These are phyloP conservation scores for Meteorus colon DNA, from an alignment of 2,888 invertebrate genomes.

Conservation along the genomic window DNA sequence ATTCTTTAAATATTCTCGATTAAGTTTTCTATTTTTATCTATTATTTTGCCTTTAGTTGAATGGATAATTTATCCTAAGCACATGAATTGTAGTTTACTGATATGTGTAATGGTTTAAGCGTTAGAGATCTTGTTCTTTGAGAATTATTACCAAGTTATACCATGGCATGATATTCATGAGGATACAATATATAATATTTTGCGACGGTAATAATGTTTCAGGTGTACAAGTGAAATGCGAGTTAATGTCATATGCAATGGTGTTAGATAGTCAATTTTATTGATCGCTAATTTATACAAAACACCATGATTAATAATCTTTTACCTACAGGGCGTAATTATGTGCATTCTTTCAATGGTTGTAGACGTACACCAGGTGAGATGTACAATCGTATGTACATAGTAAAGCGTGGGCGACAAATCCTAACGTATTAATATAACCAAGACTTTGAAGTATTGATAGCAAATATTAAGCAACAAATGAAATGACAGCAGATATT, in stretches of 20 bases:
- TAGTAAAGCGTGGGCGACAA: conserved; percentile 54
- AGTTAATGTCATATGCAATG: conserved; percentile 31
- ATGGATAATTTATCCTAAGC: conserved; percentile 2
- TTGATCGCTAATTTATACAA: conserved; percentile 60
- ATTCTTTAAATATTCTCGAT: conserved; percentile 10
- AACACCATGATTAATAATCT: conserved; percentile 57
- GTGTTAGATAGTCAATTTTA: conserved; percentile 52
- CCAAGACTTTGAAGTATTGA: conserved; percentile 34
- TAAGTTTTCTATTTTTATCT: neutral
- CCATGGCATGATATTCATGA: conserved; percentile 20
- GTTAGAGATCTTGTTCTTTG: conserved; percentile 14
- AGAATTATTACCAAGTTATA: conserved; percentile 13
- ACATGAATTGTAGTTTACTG: neutral
- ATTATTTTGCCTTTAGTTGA: neutral
- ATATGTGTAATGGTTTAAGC: neutral
- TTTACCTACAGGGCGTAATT: conserved; percentile 58
- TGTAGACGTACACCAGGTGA: conserved; percentile 51
- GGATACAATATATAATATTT: conserved; percentile 11
- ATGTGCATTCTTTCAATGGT: conserved; percentile 58
- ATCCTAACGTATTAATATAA: conserved; percentile 54
- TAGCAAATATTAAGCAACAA: neutral
- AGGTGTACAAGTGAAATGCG: conserved; percentile 18
- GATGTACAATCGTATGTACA: conserved; percentile 44
- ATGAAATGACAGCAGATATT: neutral
- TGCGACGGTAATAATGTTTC: conserved; percentile 19